Conservation (phyloP, 2,888 invertebrate species). For the Chaetogeoica ovagalla region DNA sequence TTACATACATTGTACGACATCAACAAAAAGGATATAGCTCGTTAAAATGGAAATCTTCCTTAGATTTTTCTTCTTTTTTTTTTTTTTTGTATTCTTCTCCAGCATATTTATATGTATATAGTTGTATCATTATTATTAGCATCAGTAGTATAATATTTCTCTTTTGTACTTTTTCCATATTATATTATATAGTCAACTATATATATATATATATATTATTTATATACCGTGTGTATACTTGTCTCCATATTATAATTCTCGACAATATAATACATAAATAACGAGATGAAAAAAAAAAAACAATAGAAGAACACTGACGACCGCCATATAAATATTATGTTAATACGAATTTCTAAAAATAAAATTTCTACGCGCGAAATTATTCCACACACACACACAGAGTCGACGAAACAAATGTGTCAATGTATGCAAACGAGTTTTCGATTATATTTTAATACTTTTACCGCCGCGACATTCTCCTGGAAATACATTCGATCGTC, state of each 20-base stretch:
- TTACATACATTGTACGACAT: conserved; percentile 13
- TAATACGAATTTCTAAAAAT: not conserved
- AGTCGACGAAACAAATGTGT: not conserved
- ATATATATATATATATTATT: not conserved
- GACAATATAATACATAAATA: not conserved
- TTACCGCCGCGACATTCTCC: not conserved
- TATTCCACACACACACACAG: not conserved
- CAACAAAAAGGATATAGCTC: conserved; percentile 39
- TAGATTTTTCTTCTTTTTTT: conserved; percentile 17
- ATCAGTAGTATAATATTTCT: conserved; percentile 13
- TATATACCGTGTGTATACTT: not conserved
- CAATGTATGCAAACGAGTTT: not conserved
- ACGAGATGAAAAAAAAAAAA: not conserved
- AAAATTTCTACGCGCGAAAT: not conserved
- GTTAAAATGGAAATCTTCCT: conserved; percentile 44
- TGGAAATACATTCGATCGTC: not conserved
- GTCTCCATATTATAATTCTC: not conserved
- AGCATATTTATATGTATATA: not conserved
- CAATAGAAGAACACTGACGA: not conserved
- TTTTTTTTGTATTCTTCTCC: not conserved
- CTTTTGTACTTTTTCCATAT: not conserved
- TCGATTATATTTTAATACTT: not conserved
- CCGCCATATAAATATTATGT: not conserved
- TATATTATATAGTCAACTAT: not conserved
- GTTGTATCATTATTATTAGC: conserved; percentile 25